A percentile compares a stretch with the other conserved stretches of the same genome.
phyloP scores from a whole-genome alignment of 2,113 vertebrate genomes.

The Gorsachius goisagi region DNA sequence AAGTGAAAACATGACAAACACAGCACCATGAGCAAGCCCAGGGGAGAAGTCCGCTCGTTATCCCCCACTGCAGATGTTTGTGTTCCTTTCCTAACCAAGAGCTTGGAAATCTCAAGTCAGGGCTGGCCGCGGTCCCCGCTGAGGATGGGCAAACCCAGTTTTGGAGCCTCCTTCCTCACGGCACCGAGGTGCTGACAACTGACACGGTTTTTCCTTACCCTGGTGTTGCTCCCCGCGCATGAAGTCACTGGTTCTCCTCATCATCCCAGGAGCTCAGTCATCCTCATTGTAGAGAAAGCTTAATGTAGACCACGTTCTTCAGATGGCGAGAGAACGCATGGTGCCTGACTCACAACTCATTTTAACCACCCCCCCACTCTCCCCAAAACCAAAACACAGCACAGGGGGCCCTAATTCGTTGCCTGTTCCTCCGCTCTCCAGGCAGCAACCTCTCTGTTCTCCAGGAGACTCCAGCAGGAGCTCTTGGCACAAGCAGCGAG shows the following conservation, averaged over 20 bases:
- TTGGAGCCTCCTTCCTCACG: background rate
- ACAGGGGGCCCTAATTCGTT: background rate
- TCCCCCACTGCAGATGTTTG: background rate
- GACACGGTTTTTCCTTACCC: background rate
- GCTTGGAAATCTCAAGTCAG: background rate
- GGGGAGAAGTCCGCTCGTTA: background rate
- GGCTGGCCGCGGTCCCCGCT: background rate
- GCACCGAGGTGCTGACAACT: background rate
- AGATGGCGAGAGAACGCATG: background rate
- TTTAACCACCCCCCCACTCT: too few relatives aligned
- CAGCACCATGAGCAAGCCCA: background rate
- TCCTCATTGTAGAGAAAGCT: too few relatives aligned
- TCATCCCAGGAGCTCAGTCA: background rate
- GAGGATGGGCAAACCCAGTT: background rate
- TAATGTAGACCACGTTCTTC: background rate
- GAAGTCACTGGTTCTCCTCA: background rate
- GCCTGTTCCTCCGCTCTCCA: background rate
- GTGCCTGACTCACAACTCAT: background rate
- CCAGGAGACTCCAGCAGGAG: background rate
- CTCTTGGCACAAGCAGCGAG: fast-evolving
- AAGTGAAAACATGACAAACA: background rate
- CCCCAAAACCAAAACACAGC: background rate
- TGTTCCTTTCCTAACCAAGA: background rate
- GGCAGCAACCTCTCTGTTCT: too few relatives aligned
- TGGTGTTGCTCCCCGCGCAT: too few relatives aligned